phyloP scores from a whole-genome alignment of 2,797 vertebrate genomes.

The Natrix natrix region DNA sequence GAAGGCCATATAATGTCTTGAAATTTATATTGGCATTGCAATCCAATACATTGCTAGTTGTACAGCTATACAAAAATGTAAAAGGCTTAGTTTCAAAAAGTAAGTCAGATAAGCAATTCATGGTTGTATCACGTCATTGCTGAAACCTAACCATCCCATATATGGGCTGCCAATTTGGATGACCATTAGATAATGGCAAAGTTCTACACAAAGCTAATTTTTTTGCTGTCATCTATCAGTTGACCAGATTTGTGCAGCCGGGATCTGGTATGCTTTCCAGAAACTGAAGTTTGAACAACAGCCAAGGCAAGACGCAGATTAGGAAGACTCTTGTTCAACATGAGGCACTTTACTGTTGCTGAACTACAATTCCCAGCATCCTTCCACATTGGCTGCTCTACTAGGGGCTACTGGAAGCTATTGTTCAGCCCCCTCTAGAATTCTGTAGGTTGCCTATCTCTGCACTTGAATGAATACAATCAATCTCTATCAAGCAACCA shows the following conservation, averaged over 20 bases:
- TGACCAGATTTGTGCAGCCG: background rate
- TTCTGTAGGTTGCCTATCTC: background rate
- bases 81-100: background rate
- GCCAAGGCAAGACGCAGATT: background rate
- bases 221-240: background rate
- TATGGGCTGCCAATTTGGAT: background rate
- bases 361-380: background rate
- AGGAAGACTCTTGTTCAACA: background rate
- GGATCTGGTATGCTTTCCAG: background rate
- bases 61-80: background rate
- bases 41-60: background rate
- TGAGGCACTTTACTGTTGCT: background rate
- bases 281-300: background rate
- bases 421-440: background rate
- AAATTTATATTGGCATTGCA: background rate
- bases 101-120: background rate
- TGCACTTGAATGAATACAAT: background rate
- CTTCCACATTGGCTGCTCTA: background rate
- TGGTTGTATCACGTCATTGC: background rate
- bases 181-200: background rate
- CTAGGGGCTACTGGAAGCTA: background rate
- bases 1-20: background rate
- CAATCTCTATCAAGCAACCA: background rate
- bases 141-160: background rate
- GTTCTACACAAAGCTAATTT: background rate